Conservation (phyloP, 2,888 invertebrate species). For the Leptothorax acervorum region DNA sequence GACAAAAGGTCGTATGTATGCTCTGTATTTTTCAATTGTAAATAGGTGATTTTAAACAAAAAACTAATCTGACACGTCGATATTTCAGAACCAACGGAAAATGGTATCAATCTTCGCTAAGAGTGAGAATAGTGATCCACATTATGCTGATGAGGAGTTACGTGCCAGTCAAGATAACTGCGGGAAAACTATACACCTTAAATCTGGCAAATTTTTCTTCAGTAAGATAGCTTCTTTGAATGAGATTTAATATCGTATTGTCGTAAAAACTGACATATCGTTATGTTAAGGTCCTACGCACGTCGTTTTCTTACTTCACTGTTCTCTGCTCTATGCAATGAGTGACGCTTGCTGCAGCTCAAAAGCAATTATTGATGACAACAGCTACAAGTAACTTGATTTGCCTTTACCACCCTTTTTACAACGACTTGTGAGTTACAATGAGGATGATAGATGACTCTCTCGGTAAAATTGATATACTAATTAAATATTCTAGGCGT, state of each 20-base stretch:
- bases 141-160: constrained; percentile 73
- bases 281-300: constrained; percentile 71
- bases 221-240: constrained; percentile 67
- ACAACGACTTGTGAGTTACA: constrained; percentile 1
- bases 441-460: neutral
- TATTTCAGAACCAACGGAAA: constrained; percentile 62
- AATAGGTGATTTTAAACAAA: neutral
- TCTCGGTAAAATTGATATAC: neutral
- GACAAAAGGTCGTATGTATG: no score
- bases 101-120: constrained; percentile 75
- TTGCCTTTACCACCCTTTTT: neutral
- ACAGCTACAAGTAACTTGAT: neutral
- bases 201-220: constrained; percentile 75
- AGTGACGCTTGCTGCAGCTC: neutral
- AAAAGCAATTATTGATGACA: neutral
- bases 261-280: neutral
- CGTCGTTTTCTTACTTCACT: constrained; percentile 77
- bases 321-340: constrained; percentile 74
- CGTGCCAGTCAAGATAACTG: constrained; percentile 73
- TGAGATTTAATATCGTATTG: neutral
- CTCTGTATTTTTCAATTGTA: no score
- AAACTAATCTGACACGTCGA: neutral
- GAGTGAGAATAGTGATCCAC: constrained; percentile 69
- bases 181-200: constrained; percentile 72
- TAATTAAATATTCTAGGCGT: neutral